phyloP scores from a whole-genome alignment of 2,797 vertebrate genomes.

The Setipinna tenuifilis region DNA sequence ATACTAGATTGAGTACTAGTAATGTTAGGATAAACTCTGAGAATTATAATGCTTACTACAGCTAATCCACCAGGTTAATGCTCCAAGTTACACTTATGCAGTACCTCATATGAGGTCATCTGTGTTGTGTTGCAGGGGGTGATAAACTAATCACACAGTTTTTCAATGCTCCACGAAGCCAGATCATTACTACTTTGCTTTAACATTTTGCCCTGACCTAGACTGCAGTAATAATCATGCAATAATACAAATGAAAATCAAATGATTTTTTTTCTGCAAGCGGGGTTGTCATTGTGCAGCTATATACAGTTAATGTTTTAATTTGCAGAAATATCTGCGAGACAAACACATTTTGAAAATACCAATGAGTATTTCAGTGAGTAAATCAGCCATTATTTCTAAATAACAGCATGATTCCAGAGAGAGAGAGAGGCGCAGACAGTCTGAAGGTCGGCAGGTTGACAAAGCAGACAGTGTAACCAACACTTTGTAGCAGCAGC shows the following conservation, averaged over 20 bases:
- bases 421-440: background rate
- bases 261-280: background rate
- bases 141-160: background rate
- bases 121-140: too few species aligned
- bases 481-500: background rate
- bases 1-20: background rate
- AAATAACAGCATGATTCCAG: background rate
- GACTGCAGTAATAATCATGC: background rate
- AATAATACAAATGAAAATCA: background rate
- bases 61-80: background rate
- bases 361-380: background rate
- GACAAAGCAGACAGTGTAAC: background rate
- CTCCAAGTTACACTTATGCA: background rate
- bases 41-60: background rate
- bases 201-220: background rate
- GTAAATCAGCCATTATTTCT: background rate
- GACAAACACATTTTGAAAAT: background rate
- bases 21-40: background rate
- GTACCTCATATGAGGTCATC: background rate
- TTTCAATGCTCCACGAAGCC: background rate
- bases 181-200: background rate
- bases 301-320: background rate
- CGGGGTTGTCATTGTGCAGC: background rate
- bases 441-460: background rate
- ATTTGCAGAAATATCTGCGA: background rate